Evolutionary conservation across 2,888 invertebrate genomes (phyloP).

Genomic region (Caenorhabditis sulstoni): DNA sequence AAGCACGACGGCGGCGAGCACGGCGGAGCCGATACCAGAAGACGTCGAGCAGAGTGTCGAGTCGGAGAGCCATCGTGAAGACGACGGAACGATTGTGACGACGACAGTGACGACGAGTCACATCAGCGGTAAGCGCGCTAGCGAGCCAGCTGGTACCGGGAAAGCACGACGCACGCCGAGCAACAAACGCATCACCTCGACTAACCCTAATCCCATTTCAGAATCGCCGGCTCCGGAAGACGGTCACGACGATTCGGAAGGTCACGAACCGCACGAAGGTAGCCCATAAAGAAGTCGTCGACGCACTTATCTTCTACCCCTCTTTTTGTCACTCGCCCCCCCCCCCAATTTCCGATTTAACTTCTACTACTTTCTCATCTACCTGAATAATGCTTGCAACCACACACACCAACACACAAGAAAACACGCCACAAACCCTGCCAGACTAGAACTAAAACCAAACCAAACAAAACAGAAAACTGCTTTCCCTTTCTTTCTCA

Average conservation of each 20-base stretch:
- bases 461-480: too few relatives aligned
- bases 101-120: slow-evolving; percentile 69
- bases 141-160: slow-evolving; percentile 1
- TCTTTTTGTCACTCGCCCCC: too few relatives aligned
- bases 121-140: slow-evolving; percentile 60
- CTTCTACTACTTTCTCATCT: too few relatives aligned
- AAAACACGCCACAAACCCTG: too few relatives aligned
- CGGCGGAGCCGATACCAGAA: slow-evolving; percentile 42
- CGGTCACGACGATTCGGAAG: slow-evolving; percentile 2
- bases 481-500: too few relatives aligned
- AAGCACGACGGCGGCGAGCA: slow-evolving; percentile 8
- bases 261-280: slow-evolving; percentile 33
- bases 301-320: too few relatives aligned
- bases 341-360: slow-evolving; percentile 3
- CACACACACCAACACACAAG: not conserved
- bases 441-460: too few relatives aligned
- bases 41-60: slow-evolving; percentile 60
- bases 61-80: slow-evolving; percentile 67
- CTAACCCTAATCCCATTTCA: slow-evolving; percentile 34
- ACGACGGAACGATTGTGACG: slow-evolving; percentile 71
- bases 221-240: slow-evolving; percentile 26
- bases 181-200: slow-evolving; percentile 8
- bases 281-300: slow-evolving; percentile 3
- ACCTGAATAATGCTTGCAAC: not conserved
- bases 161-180: not conserved